Evolutionary conservation across 2,888 invertebrate genomes (phyloP).

Genomic region (Dicyrtomina minuta): DNA sequence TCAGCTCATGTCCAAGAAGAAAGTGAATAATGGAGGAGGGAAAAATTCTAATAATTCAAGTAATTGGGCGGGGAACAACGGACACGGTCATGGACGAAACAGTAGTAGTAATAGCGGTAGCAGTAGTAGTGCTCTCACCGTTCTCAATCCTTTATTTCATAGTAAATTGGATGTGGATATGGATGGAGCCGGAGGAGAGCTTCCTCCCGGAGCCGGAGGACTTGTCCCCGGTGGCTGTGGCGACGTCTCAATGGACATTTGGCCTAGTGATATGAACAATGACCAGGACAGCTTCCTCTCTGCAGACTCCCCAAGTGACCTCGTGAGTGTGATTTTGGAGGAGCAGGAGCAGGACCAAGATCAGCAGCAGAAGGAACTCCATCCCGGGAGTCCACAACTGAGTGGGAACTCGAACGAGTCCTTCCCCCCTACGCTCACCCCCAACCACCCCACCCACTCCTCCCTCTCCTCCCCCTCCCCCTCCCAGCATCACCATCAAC

Average conservation of each 20-base stretch:
- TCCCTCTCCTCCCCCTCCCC: constrained; percentile 6
- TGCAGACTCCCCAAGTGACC: constrained; percentile 37
- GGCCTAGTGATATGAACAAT: not conserved
- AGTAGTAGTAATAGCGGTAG: not conserved
- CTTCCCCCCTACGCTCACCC: not conserved
- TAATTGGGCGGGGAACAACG: not conserved
- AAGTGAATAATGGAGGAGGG: not conserved
- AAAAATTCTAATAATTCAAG: not conserved
- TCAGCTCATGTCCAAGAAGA: constrained; percentile 13
- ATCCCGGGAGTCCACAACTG: not conserved
- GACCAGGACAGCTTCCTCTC: constrained; percentile 22
- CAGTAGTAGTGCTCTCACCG: too few relatives aligned
- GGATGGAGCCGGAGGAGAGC: not conserved
- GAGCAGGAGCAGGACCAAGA: constrained; percentile 35
- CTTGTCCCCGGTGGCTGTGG: too few relatives aligned
- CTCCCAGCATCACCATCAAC: constrained; percentile 1
- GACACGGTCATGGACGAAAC: not conserved
- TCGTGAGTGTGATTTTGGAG: constrained; percentile 40
- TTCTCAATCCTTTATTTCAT: too few relatives aligned
- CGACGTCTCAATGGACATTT: not conserved
- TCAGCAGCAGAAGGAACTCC: too few relatives aligned
- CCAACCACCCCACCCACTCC: constrained; percentile 19
- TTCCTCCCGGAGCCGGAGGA: too few relatives aligned
- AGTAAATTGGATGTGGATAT: too few relatives aligned
- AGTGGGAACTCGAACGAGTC: constrained; percentile 3